These are phyloP conservation scores for Cotesia chilonis DNA, from an alignment of 1,140 invertebrate genomes.

Conservation along the genomic window DNA sequence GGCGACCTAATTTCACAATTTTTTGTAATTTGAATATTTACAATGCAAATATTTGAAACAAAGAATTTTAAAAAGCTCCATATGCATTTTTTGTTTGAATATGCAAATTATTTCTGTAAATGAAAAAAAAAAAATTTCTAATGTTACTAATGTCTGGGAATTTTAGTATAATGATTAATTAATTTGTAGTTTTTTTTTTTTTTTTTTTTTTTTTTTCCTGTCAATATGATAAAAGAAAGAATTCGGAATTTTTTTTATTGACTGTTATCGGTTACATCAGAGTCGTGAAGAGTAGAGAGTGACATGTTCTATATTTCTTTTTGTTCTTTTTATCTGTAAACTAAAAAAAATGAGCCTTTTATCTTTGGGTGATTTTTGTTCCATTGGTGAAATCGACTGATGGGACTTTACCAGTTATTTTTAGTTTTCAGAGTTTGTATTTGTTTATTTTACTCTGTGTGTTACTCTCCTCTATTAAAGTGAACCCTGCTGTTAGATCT, in stretches of 20 bases:
- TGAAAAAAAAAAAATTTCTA: background rate
- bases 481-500: too few relatives aligned
- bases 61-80: too few relatives aligned
- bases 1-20: too few relatives aligned
- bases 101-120: background rate
- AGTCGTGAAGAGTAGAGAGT: background rate
- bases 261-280: slow-evolving; percentile 31
- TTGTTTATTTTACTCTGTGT: background rate
- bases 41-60: too few relatives aligned
- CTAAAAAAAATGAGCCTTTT: background rate
- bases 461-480: background rate
- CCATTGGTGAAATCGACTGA: too few relatives aligned
- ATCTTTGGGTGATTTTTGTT: background rate
- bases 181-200: background rate
- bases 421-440: background rate
- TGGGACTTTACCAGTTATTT: too few relatives aligned
- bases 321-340: slow-evolving; percentile 10
- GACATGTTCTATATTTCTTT: background rate
- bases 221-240: background rate
- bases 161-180: background rate
- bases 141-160: background rate
- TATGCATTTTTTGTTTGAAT: background rate
- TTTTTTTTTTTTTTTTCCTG: background rate
- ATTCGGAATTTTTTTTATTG: slow-evolving; percentile 15
- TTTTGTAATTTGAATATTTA: too few relatives aligned